Evolutionary conservation across 2,888 invertebrate species (phyloP).

Genomic region (Chrysolina americana): DNA sequence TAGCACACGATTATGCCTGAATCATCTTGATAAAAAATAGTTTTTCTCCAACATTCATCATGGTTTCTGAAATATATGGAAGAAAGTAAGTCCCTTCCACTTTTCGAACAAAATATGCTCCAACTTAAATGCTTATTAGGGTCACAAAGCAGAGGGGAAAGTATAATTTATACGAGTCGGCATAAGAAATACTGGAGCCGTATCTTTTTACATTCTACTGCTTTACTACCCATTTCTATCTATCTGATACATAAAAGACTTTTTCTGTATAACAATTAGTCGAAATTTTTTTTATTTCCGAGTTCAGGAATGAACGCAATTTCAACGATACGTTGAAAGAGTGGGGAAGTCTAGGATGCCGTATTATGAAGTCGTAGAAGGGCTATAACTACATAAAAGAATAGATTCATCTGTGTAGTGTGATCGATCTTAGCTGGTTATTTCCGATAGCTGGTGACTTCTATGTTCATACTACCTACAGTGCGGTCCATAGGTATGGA

Average conservation of each 20-base stretch:
- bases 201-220: constrained; percentile 45
- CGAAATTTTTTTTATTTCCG: constrained; percentile 10
- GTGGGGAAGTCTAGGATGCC: no score
- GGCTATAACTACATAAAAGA: no score
- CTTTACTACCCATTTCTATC: constrained; percentile 41
- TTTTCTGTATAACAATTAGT: constrained; percentile 45
- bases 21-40: constrained; percentile 36
- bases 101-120: constrained; percentile 47
- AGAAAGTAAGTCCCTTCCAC: constrained; percentile 43
- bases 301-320: neutral
- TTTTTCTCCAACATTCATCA: constrained; percentile 34
- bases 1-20: neutral
- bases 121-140: constrained; percentile 51
- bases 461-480: no score
- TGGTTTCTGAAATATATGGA: constrained; percentile 37
- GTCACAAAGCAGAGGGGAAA: constrained; percentile 48
- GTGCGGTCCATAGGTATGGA: no score
- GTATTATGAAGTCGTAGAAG: no score
- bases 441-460: no score
- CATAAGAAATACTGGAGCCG: constrained; percentile 47
- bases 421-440: no score
- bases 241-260: constrained; percentile 42
- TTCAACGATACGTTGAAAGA: no score
- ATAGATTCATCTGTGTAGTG: no score
- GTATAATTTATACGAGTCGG: constrained; percentile 48